Conservation (phyloP, 2,797 vertebrate genomes). For the Alosa sapidissima region DNA sequence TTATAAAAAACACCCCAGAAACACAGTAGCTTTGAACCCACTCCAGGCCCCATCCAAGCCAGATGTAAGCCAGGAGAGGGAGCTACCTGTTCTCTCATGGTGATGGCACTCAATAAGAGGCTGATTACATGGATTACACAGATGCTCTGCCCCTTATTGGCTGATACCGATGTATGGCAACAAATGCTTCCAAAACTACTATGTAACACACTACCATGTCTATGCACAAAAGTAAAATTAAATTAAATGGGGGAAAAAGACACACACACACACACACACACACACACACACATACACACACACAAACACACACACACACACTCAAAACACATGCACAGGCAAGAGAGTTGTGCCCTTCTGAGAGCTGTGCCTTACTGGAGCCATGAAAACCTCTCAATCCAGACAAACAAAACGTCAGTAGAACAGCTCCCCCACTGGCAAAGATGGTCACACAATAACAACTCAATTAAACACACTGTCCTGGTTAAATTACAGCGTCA, state of each 20-base stretch:
- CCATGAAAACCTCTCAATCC: background rate
- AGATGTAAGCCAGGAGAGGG: background rate
- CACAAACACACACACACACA: constrained; percentile 21
- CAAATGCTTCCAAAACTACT: background rate
- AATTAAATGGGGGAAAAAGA: background rate
- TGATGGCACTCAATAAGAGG: background rate
- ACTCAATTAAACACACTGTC: constrained; percentile 79
- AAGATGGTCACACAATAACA: constrained; percentile 44
- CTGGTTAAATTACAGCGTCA: constrained; percentile 74
- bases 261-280: background rate
- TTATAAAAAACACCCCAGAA: background rate
- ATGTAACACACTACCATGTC: background rate
- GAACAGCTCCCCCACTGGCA: constrained; percentile 58
- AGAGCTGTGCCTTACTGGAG: background rate
- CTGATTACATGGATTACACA: background rate
- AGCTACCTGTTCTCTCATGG: background rate
- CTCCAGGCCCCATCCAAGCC: background rate
- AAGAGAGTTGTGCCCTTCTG: background rate
- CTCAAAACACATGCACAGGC: constrained; percentile 16
- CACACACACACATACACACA: constrained; percentile 20
- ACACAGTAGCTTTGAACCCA: background rate
- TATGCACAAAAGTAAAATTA: background rate
- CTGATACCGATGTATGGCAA: background rate
- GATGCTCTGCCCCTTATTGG: background rate
- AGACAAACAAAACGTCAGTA: constrained; percentile 60